Evolutionary conservation across 1,140 invertebrate species (phyloP).

Genomic region (Periplaneta americana): DNA sequence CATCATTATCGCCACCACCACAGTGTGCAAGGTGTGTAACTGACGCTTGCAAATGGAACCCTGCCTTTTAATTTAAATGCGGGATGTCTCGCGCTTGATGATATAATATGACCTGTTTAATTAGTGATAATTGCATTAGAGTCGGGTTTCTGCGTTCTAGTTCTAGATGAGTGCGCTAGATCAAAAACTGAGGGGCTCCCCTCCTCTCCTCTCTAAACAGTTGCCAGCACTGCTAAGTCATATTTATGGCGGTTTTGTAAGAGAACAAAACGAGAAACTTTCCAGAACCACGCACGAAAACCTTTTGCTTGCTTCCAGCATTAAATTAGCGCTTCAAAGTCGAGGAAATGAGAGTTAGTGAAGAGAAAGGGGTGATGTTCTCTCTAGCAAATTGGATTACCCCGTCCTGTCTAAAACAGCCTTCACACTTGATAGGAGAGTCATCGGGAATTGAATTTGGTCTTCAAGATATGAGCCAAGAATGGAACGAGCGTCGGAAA

Average conservation of each 20-base stretch:
- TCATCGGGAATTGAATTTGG: neutral
- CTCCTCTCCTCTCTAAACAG: no score
- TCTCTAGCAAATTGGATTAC: neutral
- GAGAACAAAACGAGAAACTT: neutral
- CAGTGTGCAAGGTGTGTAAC: neutral
- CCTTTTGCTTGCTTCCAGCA: neutral
- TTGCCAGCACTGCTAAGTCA: neutral
- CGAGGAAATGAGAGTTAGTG: no score
- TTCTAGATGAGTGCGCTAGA: no score
- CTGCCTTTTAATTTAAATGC: no score
- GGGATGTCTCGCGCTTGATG: no score
- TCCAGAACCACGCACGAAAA: neutral
- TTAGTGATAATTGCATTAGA: neutral
- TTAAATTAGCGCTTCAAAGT: neutral
- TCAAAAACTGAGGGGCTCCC: no score
- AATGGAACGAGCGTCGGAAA: no score
- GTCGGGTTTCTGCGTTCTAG: neutral
- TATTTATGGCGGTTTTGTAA: neutral
- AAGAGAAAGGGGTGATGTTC: neutral
- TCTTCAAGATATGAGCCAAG: neutral
- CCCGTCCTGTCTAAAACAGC: neutral
- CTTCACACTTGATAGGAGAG: neutral
- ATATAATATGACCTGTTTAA: neutral
- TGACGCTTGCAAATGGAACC: no score
- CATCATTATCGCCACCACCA: neutral